Evolutionary conservation across 2,888 invertebrate species (phyloP).

Genomic region (Myathropa florea): DNA sequence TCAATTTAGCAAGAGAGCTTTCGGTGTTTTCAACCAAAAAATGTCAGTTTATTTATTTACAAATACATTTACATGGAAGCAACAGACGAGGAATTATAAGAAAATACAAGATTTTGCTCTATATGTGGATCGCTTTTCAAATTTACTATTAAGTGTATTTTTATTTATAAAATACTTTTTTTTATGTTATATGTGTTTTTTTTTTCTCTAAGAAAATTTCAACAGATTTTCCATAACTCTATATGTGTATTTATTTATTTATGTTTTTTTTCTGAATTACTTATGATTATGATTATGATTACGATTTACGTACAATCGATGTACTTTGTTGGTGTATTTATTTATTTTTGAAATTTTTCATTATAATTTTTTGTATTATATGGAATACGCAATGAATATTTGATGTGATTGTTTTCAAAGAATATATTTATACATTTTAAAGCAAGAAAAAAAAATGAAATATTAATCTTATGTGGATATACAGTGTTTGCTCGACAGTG

Average conservation of each 20-base stretch:
- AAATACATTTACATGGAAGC: constrained; percentile 32
- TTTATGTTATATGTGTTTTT: constrained; percentile 51
- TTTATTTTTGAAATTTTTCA: constrained; percentile 29
- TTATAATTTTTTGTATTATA: constrained; percentile 51
- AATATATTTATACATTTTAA: not conserved
- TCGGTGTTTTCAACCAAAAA: constrained; percentile 55
- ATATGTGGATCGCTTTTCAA: constrained; percentile 69
- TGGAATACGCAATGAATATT: constrained; percentile 48
- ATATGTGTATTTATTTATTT: constrained; percentile 58
- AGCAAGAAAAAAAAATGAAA: not conserved
- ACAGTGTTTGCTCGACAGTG: constrained; percentile 56
- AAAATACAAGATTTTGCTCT: constrained; percentile 52
- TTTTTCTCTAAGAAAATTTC: constrained; percentile 34
- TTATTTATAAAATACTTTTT: constrained; percentile 50
- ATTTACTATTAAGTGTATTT: constrained; percentile 66
- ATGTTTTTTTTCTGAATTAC: constrained; percentile 46
- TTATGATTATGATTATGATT: constrained; percentile 18
- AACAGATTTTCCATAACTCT: constrained; percentile 60
- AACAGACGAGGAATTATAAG: constrained; percentile 9
- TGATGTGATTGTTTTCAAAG: constrained; percentile 61
- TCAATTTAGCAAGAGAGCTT: constrained; percentile 48
- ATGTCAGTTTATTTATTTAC: constrained; percentile 40
- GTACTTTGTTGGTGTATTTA: constrained; percentile 64
- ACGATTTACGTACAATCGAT: constrained; percentile 48
- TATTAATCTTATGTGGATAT: constrained; percentile 54